Percentiles rank a stretch among this genome's conserved stretches.
These are phyloP conservation scores for Pteromalus puparum DNA, from an alignment of 1,140 invertebrate species.

Conservation along the genomic window DNA sequence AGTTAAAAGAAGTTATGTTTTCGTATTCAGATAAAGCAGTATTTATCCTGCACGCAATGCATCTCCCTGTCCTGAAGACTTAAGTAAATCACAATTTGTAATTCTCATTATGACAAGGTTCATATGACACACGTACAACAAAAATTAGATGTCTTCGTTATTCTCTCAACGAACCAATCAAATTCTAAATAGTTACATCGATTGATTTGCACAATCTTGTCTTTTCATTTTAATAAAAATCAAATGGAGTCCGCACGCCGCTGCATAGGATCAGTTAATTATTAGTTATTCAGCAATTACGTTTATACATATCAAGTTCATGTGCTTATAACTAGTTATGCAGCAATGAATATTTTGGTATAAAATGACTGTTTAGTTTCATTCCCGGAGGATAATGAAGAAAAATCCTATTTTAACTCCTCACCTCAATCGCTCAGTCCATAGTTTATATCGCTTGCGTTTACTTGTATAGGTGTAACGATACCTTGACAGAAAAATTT, in stretches of 20 bases:
- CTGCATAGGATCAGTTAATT: slow-evolving; percentile 42
- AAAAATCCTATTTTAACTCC: slow-evolving; percentile 36
- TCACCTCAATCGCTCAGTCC: slow-evolving; percentile 36
- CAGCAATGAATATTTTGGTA: slow-evolving; percentile 61
- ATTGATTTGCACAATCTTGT: slow-evolving; percentile 47
- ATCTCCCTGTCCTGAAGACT: not conserved
- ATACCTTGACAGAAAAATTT: slow-evolving; percentile 49
- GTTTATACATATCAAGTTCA: slow-evolving; percentile 45
- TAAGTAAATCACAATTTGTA: slow-evolving; percentile 21
- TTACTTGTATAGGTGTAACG: slow-evolving; percentile 26
- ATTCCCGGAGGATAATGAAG: slow-evolving; percentile 34
- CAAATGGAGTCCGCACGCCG: not conserved
- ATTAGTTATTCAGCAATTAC: slow-evolving; percentile 42
- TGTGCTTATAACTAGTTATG: slow-evolving; percentile 47
- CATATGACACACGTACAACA: not conserved
- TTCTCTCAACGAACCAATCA: slow-evolving; percentile 7
- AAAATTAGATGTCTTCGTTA: slow-evolving; percentile 14
- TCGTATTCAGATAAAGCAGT: not conserved
- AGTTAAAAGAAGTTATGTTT: slow-evolving; percentile 3
- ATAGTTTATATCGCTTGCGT: slow-evolving; percentile 41
- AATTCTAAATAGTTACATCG: not conserved
- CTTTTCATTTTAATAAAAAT: slow-evolving; percentile 53
- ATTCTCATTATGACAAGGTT: slow-evolving; percentile 20
- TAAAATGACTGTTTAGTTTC: slow-evolving; percentile 60
- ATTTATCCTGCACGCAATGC: not conserved